A percentile compares a stretch with the other conserved stretches of the same genome.
These are phyloP conservation scores for Hapalemur alaotrensis DNA, from an alignment of 2,797 vertebrate species.

Conservation along the genomic window DNA sequence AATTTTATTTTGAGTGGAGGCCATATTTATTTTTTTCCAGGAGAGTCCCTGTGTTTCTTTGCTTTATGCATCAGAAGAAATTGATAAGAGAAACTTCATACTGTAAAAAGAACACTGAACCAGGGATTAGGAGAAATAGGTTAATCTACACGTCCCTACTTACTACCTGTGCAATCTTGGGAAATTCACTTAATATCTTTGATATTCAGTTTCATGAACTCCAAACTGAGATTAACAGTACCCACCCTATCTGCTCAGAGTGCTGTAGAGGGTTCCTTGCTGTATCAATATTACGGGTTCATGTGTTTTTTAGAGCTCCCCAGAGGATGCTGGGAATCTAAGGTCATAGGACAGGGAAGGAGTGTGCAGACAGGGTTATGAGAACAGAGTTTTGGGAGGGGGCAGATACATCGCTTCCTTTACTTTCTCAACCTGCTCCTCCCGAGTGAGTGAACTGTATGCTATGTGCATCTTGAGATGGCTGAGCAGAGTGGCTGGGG, in stretches of 20 bases:
- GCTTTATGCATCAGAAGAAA: background rate
- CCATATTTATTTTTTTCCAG: background rate
- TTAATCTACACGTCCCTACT: background rate
- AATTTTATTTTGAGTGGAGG: background rate
- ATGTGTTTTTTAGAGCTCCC: background rate
- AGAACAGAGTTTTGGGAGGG: background rate
- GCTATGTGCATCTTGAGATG: background rate
- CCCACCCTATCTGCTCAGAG: background rate
- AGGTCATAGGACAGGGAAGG: background rate
- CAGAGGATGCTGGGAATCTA: background rate
- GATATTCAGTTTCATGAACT: background rate
- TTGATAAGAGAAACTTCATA: background rate
- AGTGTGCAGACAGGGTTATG: fast-evolving
- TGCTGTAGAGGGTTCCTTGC: background rate
- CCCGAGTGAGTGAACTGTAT: background rate
- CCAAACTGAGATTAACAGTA: background rate
- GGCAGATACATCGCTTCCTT: background rate
- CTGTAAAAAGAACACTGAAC: background rate
- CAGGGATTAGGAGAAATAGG: background rate
- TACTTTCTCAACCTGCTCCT: background rate
- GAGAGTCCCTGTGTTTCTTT: background rate
- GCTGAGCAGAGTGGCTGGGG: slow-evolving; percentile 1
- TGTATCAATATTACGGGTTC: background rate
- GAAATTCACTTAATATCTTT: background rate
- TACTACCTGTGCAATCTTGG: background rate